phyloP scores from a whole-genome alignment of 2,113 vertebrate genomes.

The Arizona elegans region DNA sequence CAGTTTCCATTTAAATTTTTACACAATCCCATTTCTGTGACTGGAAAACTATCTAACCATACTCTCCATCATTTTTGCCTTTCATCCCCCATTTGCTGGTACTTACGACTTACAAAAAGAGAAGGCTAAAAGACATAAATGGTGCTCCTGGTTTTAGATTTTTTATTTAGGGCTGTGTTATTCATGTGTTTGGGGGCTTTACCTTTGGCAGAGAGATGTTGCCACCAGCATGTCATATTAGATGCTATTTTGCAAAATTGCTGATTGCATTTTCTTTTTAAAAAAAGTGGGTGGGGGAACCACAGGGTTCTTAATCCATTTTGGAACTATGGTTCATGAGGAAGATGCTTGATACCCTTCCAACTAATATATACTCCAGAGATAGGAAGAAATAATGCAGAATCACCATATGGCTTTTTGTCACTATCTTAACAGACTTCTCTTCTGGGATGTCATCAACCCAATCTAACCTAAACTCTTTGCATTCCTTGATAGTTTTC shows the following conservation, averaged over 20 bases:
- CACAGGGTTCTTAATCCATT: neutral
- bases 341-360: neutral
- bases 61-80: neutral
- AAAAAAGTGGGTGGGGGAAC: no score
- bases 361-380: neutral
- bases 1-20: neutral
- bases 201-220: neutral
- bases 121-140: neutral
- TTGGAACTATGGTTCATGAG: neutral
- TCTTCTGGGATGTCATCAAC: neutral
- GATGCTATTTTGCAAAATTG: neutral
- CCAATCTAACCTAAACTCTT: neutral
- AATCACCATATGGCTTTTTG: neutral
- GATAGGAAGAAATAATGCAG: neutral
- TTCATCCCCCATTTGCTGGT: neutral
- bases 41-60: neutral
- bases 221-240: neutral
- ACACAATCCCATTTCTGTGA: neutral
- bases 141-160: neutral
- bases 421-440: neutral
- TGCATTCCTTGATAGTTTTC: neutral
- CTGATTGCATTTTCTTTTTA: neutral
- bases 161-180: neutral
- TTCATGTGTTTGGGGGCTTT: neutral
- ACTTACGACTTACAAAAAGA: neutral